A percentile compares a stretch with the other conserved stretches of the same genome.
These are phyloP conservation scores for Labeo rohita DNA, from an alignment of 2,113 vertebrate species.

Conservation along the genomic window DNA sequence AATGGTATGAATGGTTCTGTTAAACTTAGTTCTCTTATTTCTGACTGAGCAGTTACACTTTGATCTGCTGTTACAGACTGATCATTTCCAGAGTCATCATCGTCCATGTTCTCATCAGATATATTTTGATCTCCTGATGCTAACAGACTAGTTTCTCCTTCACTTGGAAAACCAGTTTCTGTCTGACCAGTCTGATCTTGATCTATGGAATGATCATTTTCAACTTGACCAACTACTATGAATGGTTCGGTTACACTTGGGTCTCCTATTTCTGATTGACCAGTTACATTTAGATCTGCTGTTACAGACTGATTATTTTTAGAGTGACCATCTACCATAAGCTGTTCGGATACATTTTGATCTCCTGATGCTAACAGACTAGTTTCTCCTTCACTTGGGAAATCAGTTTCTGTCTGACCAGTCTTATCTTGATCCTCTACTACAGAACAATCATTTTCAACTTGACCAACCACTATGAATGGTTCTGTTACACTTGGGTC, in stretches of 20 bases:
- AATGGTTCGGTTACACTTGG: not conserved
- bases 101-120: not conserved
- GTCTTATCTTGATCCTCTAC: not conserved
- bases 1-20: not conserved
- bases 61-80: not conserved
- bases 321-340: not conserved
- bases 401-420: not conserved
- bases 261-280: not conserved
- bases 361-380: not conserved
- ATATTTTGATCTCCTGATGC: not conserved
- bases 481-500: not conserved
- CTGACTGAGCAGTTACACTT: not conserved
- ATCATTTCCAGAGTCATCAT: not conserved
- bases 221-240: not conserved
- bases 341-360: not conserved
- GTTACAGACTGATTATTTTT: conserved; percentile 1
- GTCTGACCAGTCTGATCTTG: not conserved
- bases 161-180: not conserved
- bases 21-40: not conserved
- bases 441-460: not conserved
- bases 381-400: not conserved
- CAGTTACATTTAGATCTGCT: conserved; percentile 2
- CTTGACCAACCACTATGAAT: not conserved
- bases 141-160: not conserved
- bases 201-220: not conserved